These are phyloP conservation scores for Leptura quadrifasciata DNA, from an alignment of 2,888 invertebrate genomes.

Conservation along the genomic window DNA sequence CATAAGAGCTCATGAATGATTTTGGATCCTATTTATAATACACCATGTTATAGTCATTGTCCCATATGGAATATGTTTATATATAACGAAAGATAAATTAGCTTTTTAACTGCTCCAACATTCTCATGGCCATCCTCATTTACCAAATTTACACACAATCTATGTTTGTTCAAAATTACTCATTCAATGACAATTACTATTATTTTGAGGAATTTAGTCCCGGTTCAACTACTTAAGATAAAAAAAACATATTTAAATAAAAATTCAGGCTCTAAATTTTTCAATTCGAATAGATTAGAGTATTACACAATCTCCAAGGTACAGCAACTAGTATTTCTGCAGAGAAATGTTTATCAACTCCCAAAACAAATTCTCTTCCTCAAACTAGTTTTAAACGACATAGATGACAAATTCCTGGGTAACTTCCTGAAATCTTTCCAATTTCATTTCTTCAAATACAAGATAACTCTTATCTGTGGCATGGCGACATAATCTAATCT, in stretches of 20 bases:
- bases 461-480: too few relatives aligned
- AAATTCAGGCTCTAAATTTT: not conserved
- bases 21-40: conserved; percentile 64
- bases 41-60: conserved; percentile 45
- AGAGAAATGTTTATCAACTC: conserved; percentile 7
- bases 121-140: not conserved
- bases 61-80: conserved; percentile 27
- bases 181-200: not conserved
- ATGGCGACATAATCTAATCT: too few relatives aligned
- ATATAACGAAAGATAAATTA: conserved; percentile 7
- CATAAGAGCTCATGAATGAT: conserved; percentile 67
- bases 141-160: conserved; percentile 38
- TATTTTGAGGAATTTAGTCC: conserved; percentile 2
- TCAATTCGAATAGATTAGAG: not conserved
- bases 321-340: conserved; percentile 32
- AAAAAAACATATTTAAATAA: not conserved
- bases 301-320: conserved; percentile 15
- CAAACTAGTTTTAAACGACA: not conserved
- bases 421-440: not conserved
- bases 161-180: not conserved
- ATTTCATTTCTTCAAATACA: not conserved
- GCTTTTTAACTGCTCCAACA: conserved; percentile 31
- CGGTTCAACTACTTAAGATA: too few relatives aligned
- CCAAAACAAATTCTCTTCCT: not conserved
- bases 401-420: not conserved